A percentile compares a stretch with the other conserved stretches of the same genome.
phyloP scores from a whole-genome alignment of 2,888 invertebrate species.

The Alloscopus bannaensis region DNA sequence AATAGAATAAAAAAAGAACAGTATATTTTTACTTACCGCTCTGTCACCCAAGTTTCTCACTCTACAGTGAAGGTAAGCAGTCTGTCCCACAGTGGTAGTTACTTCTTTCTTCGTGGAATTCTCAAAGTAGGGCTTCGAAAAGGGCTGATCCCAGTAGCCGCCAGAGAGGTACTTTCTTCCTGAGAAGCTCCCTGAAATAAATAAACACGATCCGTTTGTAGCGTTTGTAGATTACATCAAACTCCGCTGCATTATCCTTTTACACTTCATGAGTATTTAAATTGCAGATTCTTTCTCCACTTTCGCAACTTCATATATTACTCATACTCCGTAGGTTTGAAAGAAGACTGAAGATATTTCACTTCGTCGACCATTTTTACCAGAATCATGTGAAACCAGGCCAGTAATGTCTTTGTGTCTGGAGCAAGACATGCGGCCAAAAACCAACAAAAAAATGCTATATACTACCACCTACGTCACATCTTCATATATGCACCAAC shows the following conservation, averaged over 20 bases:
- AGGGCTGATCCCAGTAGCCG: constrained; percentile 80
- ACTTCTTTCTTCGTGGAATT: constrained; percentile 89
- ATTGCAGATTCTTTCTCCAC: too few species aligned
- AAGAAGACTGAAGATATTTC: not conserved
- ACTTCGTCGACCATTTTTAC: not conserved
- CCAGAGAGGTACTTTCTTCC: constrained; percentile 71
- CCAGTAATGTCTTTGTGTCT: not conserved
- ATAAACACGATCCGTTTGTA: not conserved
- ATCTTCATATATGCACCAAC: not conserved
- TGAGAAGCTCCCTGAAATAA: constrained; percentile 72
- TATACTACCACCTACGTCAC: not conserved
- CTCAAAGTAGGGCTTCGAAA: constrained; percentile 92
- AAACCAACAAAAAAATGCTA: not conserved
- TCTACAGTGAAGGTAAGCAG: constrained; percentile 89
- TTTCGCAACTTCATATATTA: too few species aligned
- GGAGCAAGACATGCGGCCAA: not conserved
- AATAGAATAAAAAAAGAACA: too few species aligned
- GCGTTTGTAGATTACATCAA: not conserved
- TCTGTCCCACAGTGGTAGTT: constrained; percentile 91
- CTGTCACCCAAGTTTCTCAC: constrained; percentile 87
- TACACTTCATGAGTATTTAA: too few species aligned
- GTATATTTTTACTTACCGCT: constrained; percentile 83
- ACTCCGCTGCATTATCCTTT: not conserved
- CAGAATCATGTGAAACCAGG: constrained; percentile 1
- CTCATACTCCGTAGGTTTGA: too few species aligned